Conservation (phyloP, 1,140 invertebrate genomes). For the Amyelois transitella region DNA sequence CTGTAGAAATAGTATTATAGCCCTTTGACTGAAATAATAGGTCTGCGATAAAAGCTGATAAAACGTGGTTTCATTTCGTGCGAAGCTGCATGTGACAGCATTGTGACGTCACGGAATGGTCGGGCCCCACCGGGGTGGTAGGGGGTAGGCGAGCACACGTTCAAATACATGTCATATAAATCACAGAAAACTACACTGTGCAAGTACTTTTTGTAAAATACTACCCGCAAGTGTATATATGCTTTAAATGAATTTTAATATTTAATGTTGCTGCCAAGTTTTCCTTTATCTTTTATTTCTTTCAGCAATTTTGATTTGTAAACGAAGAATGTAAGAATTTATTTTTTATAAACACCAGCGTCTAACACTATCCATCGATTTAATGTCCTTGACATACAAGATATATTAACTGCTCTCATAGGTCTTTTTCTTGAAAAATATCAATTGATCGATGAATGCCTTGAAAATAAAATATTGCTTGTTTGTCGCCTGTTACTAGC, state of each 20-base stretch:
- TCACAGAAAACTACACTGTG: constrained; percentile 8
- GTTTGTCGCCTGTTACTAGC: background rate
- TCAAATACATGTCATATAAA: constrained; percentile 24
- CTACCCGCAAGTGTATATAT: too few species aligned
- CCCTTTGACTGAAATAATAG: constrained; percentile 37
- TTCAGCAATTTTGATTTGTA: too few species aligned
- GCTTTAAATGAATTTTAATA: background rate
- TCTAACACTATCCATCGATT: too few species aligned
- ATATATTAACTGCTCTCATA: too few species aligned
- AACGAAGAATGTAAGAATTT: too few species aligned
- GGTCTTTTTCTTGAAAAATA: too few species aligned
- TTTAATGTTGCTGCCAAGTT: background rate
- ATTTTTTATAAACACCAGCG: too few species aligned
- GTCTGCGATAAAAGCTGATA: constrained; percentile 37
- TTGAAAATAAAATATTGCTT: background rate
- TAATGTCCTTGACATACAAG: too few species aligned
- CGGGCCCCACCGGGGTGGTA: constrained; percentile 3
- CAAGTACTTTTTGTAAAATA: constrained; percentile 8
- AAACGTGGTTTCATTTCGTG: constrained; percentile 42
- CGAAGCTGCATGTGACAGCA: constrained; percentile 29
- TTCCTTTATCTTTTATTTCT: too few species aligned
- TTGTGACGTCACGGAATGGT: constrained; percentile 30
- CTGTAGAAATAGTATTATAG: constrained; percentile 18
- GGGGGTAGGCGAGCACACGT: constrained; percentile 5
- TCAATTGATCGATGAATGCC: background rate